Conservation (phyloP, 2,797 vertebrate genomes). For the Acipenser ruthenus region DNA sequence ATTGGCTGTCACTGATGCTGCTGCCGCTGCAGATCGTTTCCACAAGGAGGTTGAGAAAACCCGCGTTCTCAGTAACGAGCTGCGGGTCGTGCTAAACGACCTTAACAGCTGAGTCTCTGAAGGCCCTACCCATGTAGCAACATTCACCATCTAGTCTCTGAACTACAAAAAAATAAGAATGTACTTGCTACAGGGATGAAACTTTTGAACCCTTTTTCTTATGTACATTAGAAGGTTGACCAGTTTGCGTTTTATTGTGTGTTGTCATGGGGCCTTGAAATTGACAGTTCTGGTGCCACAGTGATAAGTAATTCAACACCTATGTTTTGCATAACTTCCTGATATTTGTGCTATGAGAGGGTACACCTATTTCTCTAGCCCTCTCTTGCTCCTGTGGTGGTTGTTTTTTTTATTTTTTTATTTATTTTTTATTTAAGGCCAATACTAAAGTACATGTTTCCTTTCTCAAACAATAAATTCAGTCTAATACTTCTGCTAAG, state of each 20-base stretch:
- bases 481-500: too few species aligned
- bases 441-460: too few species aligned
- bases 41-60: slow-evolving; percentile 51
- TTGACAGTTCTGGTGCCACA: not conserved
- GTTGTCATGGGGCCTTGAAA: not conserved
- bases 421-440: too few species aligned
- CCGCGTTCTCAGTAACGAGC: slow-evolving; percentile 47
- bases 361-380: not conserved
- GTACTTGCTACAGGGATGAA: slow-evolving; percentile 10
- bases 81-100: slow-evolving; percentile 52
- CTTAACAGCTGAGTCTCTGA: slow-evolving; percentile 47
- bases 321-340: not conserved
- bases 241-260: not conserved
- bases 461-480: too few species aligned
- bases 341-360: not conserved
- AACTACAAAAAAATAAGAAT: not conserved
- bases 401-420: not conserved
- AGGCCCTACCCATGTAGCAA: not conserved
- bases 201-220: slow-evolving; percentile 14
- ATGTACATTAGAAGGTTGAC: not conserved
- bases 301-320: not conserved
- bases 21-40: slow-evolving; percentile 39
- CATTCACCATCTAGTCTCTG: not conserved
- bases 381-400: not conserved
- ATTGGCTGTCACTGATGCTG: slow-evolving; percentile 34